A percentile compares a stretch with the other conserved stretches of the same genome.
Conservation (phyloP, 2,797 vertebrate genomes). For the Petrocephalus sullivani region DNA sequence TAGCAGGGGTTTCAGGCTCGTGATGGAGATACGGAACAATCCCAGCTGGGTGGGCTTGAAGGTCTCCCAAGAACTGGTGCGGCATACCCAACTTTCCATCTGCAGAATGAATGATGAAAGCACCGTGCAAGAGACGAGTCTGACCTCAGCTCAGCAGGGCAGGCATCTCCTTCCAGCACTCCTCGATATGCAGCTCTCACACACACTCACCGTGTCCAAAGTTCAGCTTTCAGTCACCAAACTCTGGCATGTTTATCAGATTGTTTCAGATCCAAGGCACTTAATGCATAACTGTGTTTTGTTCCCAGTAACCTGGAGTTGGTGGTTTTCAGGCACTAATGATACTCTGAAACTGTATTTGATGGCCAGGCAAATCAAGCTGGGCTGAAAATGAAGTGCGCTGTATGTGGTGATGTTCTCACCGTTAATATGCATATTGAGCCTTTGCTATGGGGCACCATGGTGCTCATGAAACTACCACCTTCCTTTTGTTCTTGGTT, state of each 20-base stretch:
- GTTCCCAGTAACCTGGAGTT: not conserved
- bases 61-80: not conserved
- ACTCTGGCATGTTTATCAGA: not conserved
- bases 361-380: not conserved
- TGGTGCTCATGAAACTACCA: not conserved
- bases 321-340: not conserved
- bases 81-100: not conserved
- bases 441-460: not conserved
- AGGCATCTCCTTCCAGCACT: not conserved
- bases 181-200: not conserved
- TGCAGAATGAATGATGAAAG: constrained; percentile 16
- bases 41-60: not conserved
- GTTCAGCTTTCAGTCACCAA: not conserved
- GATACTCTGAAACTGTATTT: not conserved
- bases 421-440: not conserved
- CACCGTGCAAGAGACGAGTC: not conserved
- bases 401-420: not conserved
- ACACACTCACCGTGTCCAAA: not conserved
- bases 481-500: not conserved
- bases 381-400: not conserved
- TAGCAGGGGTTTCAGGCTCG: not conserved
- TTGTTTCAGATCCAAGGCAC: not conserved
- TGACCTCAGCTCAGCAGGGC: not conserved
- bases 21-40: not conserved
- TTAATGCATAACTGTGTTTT: not conserved